Evolutionary conservation across 2,797 vertebrate species (phyloP), one percentile per base, ranked within the genome.

Genomic region (Prionace glauca): DNA sequence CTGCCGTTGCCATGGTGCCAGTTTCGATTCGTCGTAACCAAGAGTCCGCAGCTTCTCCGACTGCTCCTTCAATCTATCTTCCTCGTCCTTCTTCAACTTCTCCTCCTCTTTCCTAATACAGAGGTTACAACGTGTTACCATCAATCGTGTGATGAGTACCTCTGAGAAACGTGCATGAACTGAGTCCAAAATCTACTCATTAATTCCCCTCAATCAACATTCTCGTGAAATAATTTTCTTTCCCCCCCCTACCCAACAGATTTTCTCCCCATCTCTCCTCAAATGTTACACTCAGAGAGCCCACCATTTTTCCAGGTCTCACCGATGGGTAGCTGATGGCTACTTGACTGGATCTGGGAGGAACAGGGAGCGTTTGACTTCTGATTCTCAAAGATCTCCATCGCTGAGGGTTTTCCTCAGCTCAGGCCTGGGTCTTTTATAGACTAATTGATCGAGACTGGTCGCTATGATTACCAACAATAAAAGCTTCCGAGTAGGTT

Each of bases 1-100:
- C 97, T 99, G 99, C 96, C 98, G 97, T 97, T 99, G 99, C 99
- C 99, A 99, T 71, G 99, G 99, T 0, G 99, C 98, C 97, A 99
- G 98, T 97, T 99, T 99, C 97, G 98, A 98, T 97, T 99, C 99
- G 26, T 99, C 99, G 32, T 99, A 99, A 96, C 99, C 99, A 94
- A 99, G 97, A 96, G 98, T 99, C 96, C 99, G 98, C 97, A 99
- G 97, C 96, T 98, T 98, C 97, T 99, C 99, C 24, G 97, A 98
- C 97, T 99, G 99, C 2, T 98, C 98, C 96, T 98, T 99, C 96
- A 99, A 98, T 96, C 98, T 98, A 1, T 96, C 98, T 92, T 98
- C 97, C 96, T 98, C 98, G 95, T 98, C 98, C 95, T 97, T 97
- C 96, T 98, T 98, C 96, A 97, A 96, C 77, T 98, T 96, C 96